phyloP scores from a whole-genome alignment of 2,888 invertebrate genomes.

The Shargacucullia verbasci region DNA sequence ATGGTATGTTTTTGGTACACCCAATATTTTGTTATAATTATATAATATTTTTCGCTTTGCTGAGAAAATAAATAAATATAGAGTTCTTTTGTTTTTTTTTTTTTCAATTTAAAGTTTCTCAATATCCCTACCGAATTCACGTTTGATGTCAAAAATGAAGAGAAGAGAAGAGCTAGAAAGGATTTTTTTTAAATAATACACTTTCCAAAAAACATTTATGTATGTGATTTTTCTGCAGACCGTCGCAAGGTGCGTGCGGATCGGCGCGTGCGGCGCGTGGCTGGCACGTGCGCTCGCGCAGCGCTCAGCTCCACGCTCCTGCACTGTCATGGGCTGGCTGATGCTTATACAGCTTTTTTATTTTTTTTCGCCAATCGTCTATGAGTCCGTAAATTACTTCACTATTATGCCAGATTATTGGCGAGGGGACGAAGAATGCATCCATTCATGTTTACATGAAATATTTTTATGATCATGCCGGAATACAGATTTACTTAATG shows the following conservation, averaged over 20 bases:
- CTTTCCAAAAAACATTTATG: too few relatives aligned
- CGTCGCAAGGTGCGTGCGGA: slow-evolving; percentile 78
- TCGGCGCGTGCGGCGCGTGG: slow-evolving; percentile 67
- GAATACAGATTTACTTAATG: slow-evolving; percentile 57
- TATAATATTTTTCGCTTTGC: too few relatives aligned
- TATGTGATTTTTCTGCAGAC: slow-evolving; percentile 65
- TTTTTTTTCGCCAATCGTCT: slow-evolving; percentile 73
- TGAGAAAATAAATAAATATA: too few relatives aligned
- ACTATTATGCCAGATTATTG: slow-evolving; percentile 74
- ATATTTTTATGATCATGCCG: slow-evolving; percentile 72
- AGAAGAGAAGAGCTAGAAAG: too few relatives aligned
- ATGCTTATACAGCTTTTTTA: slow-evolving; percentile 71
- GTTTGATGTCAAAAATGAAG: too few relatives aligned
- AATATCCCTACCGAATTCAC: too few relatives aligned
- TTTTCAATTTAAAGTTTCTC: too few relatives aligned
- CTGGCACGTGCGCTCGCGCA: slow-evolving; percentile 75
- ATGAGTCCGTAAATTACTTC: slow-evolving; percentile 80
- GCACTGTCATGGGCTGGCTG: slow-evolving; percentile 85
- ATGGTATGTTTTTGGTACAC: too few relatives aligned
- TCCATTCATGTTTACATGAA: slow-evolving; percentile 76
- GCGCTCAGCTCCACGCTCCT: slow-evolving; percentile 67
- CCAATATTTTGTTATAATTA: too few relatives aligned
- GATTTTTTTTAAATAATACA: neutral
- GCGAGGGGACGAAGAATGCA: slow-evolving; percentile 70
- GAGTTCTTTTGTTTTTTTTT: too few relatives aligned